A percentile compares a stretch with the other conserved stretches of the same genome.
phyloP scores from a whole-genome alignment of 2,888 invertebrate species.

The Arenicola marina region DNA sequence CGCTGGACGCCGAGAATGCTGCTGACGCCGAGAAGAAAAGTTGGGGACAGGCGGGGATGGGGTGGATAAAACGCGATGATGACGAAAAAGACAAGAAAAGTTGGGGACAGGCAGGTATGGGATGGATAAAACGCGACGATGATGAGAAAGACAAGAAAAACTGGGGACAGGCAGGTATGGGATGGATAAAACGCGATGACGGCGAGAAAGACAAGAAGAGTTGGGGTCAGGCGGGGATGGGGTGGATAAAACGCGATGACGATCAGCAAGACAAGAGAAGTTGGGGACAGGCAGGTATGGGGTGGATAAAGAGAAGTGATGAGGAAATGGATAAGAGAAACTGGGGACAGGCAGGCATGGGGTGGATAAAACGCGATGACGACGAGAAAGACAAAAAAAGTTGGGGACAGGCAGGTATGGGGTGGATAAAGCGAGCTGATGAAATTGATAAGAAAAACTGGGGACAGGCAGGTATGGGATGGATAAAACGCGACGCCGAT shows the following conservation, averaged over 20 bases:
- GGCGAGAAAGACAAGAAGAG: slow-evolving; percentile 17
- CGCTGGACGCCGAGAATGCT: no score
- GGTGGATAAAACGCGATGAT: slow-evolving; percentile 28
- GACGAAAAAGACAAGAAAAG: slow-evolving; percentile 15
- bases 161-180: slow-evolving; percentile 13
- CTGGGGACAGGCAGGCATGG: slow-evolving; percentile 28
- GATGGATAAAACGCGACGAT: slow-evolving; percentile 24
- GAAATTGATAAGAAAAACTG: no score
- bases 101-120: slow-evolving; percentile 29
- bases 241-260: slow-evolving; percentile 25
- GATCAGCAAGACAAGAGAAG: slow-evolving; percentile 14
- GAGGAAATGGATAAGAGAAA: slow-evolving; percentile 19
- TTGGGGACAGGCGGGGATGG: slow-evolving; percentile 25
- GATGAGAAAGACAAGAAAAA: slow-evolving; percentile 3
- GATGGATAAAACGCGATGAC: slow-evolving; percentile 12
- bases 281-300: slow-evolving; percentile 21
- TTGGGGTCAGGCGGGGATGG: slow-evolving; percentile 25
- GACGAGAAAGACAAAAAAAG: slow-evolving; percentile 16
- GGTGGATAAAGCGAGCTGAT: slow-evolving; percentile 18
- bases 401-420: slow-evolving; percentile 23
- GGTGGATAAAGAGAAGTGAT: slow-evolving; percentile 23
- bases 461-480: no score
- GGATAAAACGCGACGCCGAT: no score
- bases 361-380: slow-evolving; percentile 25
- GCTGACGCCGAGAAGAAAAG: slow-evolving; percentile 4